Base-by-base conservation (phyloP, 1,140 invertebrate genomes). In the Drosophila aff. region DNA sequence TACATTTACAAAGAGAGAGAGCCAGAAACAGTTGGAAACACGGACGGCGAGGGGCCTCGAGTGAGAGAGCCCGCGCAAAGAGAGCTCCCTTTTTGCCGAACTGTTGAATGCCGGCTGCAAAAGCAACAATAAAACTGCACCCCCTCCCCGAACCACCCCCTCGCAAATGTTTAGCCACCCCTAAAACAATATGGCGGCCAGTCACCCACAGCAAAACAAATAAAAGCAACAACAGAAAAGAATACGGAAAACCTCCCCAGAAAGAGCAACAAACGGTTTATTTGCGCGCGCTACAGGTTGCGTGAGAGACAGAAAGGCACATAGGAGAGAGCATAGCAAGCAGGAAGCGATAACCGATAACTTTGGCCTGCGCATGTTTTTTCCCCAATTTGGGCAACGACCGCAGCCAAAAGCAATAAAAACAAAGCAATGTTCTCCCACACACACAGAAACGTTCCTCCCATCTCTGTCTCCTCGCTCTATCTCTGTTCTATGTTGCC, bases 71-170 rank as follows among this genome's bases (percentile, higher is more conserved):
- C 62, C 21, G 40, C 50, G 64, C 40, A 43, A 66, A 36, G 43
- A 46, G 60, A 69, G 53, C 47, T 38, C 36, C 41, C 28, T 63
- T 77, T 72, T 77, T 77, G 83, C 86, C 87, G 86, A 91, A 91
- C 86, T 91, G 86, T 91, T 91, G 86, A 91, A 91, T 91, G 86
- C 86, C 86, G 86, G 87, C 69, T 58, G 66, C 50, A 71, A 72
- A 71, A 71, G 46, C 72, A 64, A 36, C 47, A 76, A 66, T 62
- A 43, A 44, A 64, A 65, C 47, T 69, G 49, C 67, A 65, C 40
- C 36, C 58, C 67, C 52, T 16, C 43, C n/a, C 21, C 38, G 33
- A 40, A 16, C 40, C 38, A 18, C 65, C 47, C 40, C 21, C 26
- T 49, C 11, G 50, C 21, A 60, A 41, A 50, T 62, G 60, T 49